Conservation (phyloP, 1,140 invertebrate genomes). For the Orussus abietinus region DNA sequence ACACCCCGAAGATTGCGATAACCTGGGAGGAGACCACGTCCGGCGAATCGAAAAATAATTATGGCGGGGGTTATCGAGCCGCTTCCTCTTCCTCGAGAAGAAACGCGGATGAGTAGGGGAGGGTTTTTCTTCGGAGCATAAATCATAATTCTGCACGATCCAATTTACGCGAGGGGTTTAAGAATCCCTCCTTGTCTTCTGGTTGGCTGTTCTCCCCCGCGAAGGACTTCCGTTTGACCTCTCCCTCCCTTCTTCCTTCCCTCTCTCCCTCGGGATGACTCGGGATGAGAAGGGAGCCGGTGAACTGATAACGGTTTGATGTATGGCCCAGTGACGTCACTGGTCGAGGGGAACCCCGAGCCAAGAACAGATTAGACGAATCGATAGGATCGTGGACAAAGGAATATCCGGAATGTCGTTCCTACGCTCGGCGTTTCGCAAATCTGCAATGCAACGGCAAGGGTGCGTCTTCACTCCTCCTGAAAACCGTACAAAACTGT, state of each 20-base stretch:
- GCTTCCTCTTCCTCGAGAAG: no score
- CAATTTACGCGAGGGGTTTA: constrained; percentile 21
- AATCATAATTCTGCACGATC: constrained; percentile 22
- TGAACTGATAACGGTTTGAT: constrained; percentile 41
- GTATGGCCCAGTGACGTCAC: constrained; percentile 43
- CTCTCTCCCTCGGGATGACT: constrained; percentile 10
- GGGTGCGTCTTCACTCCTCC: no score
- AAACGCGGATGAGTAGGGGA: no score
- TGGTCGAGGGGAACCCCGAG: constrained; percentile 28
- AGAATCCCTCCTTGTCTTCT: constrained; percentile 14
- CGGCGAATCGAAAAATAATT: not conserved
- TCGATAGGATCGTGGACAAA: constrained; percentile 37
- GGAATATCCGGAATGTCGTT: no score
- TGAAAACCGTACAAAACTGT: no score
- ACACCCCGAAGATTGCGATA: no score
- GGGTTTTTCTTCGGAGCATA: no score
- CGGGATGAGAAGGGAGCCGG: constrained; percentile 25
- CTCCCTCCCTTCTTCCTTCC: constrained; percentile 6
- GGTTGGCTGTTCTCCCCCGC: not conserved
- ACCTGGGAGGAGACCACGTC: no score
- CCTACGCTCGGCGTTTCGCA: no score
- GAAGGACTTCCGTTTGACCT: constrained; percentile 8
- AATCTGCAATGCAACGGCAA: no score
- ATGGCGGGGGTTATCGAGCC: not conserved
- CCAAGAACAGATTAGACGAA: constrained; percentile 38